Base-by-base conservation (phyloP, 2,888 invertebrate species). In the Orchesellides sinensis region DNA sequence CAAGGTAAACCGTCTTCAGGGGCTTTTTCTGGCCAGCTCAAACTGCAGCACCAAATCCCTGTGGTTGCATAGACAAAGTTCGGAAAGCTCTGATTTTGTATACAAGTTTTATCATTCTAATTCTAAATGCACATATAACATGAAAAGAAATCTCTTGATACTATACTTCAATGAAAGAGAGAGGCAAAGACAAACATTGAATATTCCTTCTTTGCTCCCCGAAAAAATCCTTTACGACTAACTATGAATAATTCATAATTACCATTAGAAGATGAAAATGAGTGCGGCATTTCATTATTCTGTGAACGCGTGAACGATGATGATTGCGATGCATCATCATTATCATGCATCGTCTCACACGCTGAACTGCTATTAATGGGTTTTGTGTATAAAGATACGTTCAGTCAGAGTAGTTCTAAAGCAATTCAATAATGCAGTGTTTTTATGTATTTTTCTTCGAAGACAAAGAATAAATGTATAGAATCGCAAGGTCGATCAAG, bases 161-260 rank as follows among this genome's bases (percentile, higher is more conserved):
- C n/a, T n/a, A n/a, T n/a, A n/a, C n/a, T 40, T 3, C 27, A 19
- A 49, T 12, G 17, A 47, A 14, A 45, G 17, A 5, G 54, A 35
- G 25, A 23, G 19, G 54, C 29, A 35, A 45, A 56, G 27, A 66
- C 19, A 77, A 77, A 32, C 52, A 75, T 21, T 49, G 54, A 35
- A 65, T 21, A 59, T 35, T 52, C 0, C n/a, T 66, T 21, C 21
- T 17, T 32, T n/a, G 35, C 65, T 17, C 3, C 25, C 45, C 29
- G 17, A 61, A 63, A 45, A 73, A 52, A 45, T 63, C 40, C 19
- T 65, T 0, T 47, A 69, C 21, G 52, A 35, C 47, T 47, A 72
- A 52, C 29, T 69, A 70, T 78, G 78, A 78, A 69, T 70, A 78
- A 78, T 78, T 70, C 59, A 78, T 70, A 78, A 78, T 78, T 70